Conservation (phyloP, 23 tunicate genomes). For the Halocynthia aurantium region DNA sequence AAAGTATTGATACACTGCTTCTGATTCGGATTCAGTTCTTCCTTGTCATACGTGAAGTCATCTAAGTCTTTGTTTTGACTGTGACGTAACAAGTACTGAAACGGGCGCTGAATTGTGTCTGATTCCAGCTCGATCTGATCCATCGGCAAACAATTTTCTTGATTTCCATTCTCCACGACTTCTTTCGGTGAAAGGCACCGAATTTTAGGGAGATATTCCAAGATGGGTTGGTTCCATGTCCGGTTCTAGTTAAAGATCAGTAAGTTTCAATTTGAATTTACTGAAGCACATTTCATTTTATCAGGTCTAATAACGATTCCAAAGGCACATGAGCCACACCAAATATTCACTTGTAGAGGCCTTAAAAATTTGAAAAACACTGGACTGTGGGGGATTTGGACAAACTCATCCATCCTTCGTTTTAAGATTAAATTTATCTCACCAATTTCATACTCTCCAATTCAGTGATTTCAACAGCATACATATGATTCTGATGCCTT, state of each 20-base stretch:
- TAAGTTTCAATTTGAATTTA: too few species aligned
- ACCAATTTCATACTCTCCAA: too few species aligned
- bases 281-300: too few species aligned
- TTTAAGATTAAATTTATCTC: too few species aligned
- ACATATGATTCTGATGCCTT: constrained; percentile 24
- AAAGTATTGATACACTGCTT: constrained; percentile 24
- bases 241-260: background rate
- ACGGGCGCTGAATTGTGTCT: constrained; percentile 34
- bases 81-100: constrained; percentile 27
- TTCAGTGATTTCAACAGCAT: constrained; percentile 23
- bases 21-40: background rate
- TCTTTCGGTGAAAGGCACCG: constrained; percentile 33
- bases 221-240: background rate
- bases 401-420: too few species aligned
- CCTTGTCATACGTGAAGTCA: constrained; percentile 2
- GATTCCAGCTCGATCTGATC: constrained; percentile 16
- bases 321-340: too few species aligned
- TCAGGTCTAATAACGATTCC: too few species aligned
- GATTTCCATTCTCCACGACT: background rate
- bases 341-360: too few species aligned
- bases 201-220: constrained; percentile 19
- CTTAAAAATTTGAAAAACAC: too few species aligned
- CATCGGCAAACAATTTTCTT: constrained; percentile 17
- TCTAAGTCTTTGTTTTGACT: constrained; percentile 15
- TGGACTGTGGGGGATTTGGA: too few species aligned